Conservation (phyloP, 1,140 invertebrate species). For the Drosophila arawakana region DNA sequence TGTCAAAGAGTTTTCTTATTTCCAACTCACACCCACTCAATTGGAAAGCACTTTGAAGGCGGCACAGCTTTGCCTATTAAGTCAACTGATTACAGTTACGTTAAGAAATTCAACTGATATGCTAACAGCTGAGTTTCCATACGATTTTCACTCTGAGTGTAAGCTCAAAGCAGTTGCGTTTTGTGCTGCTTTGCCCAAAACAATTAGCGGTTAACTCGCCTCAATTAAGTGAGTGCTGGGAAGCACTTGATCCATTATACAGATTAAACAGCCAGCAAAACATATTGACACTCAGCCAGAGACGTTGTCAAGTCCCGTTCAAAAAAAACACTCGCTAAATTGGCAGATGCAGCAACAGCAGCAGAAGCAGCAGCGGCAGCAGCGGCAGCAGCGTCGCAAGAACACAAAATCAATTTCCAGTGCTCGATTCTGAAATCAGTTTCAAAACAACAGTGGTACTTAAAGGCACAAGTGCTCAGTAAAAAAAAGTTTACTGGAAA, state of each 20-base stretch:
- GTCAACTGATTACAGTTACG: slow-evolving; percentile 39
- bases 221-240: slow-evolving; percentile 43
- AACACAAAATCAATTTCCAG: slow-evolving; percentile 25
- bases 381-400: slow-evolving; percentile 6
- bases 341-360: slow-evolving; percentile 52
- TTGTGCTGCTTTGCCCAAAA: slow-evolving; percentile 5
- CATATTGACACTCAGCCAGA: background rate
- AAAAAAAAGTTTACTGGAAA: background rate
- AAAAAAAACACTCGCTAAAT: slow-evolving; percentile 36
- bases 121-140: slow-evolving; percentile 27
- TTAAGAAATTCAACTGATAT: slow-evolving; percentile 34
- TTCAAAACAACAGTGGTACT: slow-evolving; percentile 35
- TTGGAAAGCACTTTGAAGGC: slow-evolving; percentile 18
- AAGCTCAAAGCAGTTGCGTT: slow-evolving; percentile 40
- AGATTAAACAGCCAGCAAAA: slow-evolving; percentile 1
- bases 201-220: slow-evolving; percentile 39
- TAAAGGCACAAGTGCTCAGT: slow-evolving; percentile 15
- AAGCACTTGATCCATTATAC: slow-evolving; percentile 17
- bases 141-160: slow-evolving; percentile 16
- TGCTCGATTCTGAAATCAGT: slow-evolving; percentile 49
- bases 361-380: slow-evolving; percentile 25
- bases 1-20: background rate
- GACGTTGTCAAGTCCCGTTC: slow-evolving; percentile 5
- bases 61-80: slow-evolving; percentile 38
- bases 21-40: background rate